Evolutionary conservation across 2,888 invertebrate genomes (phyloP).

Genomic region (Pristionchus maxplancki): DNA sequence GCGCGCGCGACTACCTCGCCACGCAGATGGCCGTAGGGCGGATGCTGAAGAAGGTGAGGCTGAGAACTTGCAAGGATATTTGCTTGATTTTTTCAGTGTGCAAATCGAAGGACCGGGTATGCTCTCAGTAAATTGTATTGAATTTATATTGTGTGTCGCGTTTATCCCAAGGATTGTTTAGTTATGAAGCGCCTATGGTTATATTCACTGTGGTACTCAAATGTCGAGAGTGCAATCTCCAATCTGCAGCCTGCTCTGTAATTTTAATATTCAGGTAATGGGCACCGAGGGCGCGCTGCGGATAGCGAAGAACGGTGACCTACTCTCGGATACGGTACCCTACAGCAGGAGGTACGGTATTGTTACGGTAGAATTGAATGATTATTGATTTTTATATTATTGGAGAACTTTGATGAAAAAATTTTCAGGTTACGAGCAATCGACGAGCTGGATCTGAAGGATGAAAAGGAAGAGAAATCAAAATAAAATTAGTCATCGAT

Average conservation of each 20-base stretch:
- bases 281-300: constrained; percentile 58
- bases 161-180: too few species aligned
- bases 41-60: constrained; percentile 56
- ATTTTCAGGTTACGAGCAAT: constrained; percentile 41
- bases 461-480: not conserved
- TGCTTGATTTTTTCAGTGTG: too few species aligned
- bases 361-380: not conserved
- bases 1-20: constrained; percentile 63
- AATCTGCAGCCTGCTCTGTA: not conserved
- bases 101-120: too few species aligned
- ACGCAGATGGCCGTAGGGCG: constrained; percentile 63
- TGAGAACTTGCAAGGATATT: too few species aligned
- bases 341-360: constrained; percentile 54
- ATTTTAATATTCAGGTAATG: constrained; percentile 28
- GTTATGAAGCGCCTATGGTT: too few species aligned
- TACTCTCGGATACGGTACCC: constrained; percentile 47
- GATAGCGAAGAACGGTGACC: constrained; percentile 62
- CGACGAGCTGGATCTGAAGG: not conserved
- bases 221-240: too few species aligned
- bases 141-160: too few species aligned
- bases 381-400: constrained; percentile 8
- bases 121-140: too few species aligned
- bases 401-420: too few species aligned
- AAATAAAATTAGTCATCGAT: not conserved
- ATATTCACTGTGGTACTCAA: too few species aligned